A percentile compares a stretch with the other conserved stretches of the same genome.
Conservation (phyloP, 2,888 invertebrate species). For the Germaria angustata region DNA sequence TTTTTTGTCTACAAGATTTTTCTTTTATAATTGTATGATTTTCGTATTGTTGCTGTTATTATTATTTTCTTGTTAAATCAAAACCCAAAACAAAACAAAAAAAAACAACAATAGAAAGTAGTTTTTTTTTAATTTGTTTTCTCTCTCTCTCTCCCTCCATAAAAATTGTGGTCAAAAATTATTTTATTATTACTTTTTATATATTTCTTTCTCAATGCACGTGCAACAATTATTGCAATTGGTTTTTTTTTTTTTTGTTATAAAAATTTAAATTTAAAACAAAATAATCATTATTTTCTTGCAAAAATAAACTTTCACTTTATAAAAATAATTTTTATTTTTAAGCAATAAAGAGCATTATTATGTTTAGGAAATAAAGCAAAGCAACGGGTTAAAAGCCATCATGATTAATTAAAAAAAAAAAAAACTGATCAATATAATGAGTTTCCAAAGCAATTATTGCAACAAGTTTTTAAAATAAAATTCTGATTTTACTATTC, state of each 20-base stretch:
- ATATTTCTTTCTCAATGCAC: slow-evolving; percentile 40
- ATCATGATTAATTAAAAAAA: not conserved
- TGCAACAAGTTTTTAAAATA: not conserved
- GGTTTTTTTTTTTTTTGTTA: not conserved
- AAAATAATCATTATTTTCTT: slow-evolving; percentile 34
- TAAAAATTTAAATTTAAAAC: slow-evolving; percentile 4
- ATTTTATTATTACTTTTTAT: slow-evolving; percentile 17
- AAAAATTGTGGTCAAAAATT: slow-evolving; percentile 46
- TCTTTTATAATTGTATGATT: slow-evolving; percentile 19
- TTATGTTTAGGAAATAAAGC: slow-evolving; percentile 21
- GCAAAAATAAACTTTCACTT: slow-evolving; percentile 59
- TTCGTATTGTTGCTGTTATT: not conserved
- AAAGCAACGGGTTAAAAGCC: not conserved
- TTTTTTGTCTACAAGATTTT: not conserved
- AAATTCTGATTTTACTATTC: too few relatives aligned
- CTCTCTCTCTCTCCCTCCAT: not conserved
- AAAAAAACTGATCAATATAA: not conserved
- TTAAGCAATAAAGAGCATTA: slow-evolving; percentile 26
- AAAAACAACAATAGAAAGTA: slow-evolving; percentile 64
- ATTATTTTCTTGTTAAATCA: not conserved
- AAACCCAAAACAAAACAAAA: slow-evolving; percentile 24
- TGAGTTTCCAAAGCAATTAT: not conserved
- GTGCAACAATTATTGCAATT: slow-evolving; percentile 53
- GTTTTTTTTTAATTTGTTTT: slow-evolving; percentile 36
- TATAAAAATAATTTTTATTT: slow-evolving; percentile 22